These are phyloP conservation scores for Caenorhabditis imperialis DNA, from an alignment of 2,888 invertebrate species.

Conservation along the genomic window DNA sequence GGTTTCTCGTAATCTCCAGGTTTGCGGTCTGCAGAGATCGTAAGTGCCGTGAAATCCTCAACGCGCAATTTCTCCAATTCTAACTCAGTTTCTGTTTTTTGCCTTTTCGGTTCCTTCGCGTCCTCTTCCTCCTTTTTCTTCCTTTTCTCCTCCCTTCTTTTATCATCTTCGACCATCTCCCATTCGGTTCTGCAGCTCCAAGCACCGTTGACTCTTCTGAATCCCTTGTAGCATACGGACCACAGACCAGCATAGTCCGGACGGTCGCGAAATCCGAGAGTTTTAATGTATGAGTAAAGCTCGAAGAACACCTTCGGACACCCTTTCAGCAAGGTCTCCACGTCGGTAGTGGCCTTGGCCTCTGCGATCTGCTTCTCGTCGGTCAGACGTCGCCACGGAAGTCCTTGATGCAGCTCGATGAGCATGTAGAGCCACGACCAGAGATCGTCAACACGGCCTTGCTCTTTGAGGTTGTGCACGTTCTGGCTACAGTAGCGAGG, in stretches of 20 bases:
- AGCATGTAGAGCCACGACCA: conserved; percentile 68
- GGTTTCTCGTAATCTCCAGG: conserved; percentile 46
- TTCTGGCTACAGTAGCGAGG: conserved; percentile 63
- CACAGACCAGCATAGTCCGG: conserved; percentile 65
- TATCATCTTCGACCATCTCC: conserved; percentile 26
- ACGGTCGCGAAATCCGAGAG: conserved; percentile 49
- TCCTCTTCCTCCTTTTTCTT: conserved; percentile 53
- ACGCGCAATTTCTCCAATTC: too few species aligned
- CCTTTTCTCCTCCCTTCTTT: not conserved
- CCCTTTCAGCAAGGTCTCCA: conserved; percentile 43
- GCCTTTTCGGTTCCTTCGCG: conserved; percentile 22
- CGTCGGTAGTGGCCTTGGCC: conserved; percentile 37
- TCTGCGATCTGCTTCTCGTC: conserved; percentile 60
- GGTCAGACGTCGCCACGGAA: conserved; percentile 60
- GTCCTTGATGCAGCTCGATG: conserved; percentile 60
- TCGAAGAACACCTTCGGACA: conserved; percentile 59
- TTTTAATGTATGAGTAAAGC: conserved; percentile 58
- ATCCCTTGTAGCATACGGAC: conserved; percentile 57
- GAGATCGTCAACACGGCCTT: conserved; percentile 64
- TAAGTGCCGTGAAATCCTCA: conserved; percentile 58
- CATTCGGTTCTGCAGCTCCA: conserved; percentile 55
- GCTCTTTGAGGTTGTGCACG: conserved; percentile 59
- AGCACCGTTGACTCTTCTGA: conserved; percentile 60
- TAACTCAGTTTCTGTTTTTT: not conserved
- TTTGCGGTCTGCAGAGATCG: conserved; percentile 51